These are phyloP conservation scores for Ranitomeya variabilis DNA, from an alignment of 2,113 vertebrate genomes.

Conservation along the genomic window DNA sequence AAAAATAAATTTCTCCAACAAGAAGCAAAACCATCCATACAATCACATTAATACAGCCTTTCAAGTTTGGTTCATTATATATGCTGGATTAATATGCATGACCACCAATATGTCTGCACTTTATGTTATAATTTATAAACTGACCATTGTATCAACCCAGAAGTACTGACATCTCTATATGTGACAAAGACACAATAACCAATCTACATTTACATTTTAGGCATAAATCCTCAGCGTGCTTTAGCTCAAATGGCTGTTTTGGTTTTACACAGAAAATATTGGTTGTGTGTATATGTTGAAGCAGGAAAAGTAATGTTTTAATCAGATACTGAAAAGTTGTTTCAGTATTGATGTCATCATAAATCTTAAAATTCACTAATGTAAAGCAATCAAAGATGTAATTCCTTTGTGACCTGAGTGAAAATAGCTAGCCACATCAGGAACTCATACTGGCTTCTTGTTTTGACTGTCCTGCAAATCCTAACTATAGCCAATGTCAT, in stretches of 20 bases:
- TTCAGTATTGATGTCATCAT: neutral
- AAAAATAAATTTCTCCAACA: no score
- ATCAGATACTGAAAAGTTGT: neutral
- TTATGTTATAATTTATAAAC: no score
- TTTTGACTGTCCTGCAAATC: neutral
- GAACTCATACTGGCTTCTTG: neutral
- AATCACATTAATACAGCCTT: no score
- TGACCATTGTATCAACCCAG: no score
- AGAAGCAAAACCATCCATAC: no score
- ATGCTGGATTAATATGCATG: no score
- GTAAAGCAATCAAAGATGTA: neutral
- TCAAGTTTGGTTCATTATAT: no score
- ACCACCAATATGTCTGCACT: no score
- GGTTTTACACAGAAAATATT: neutral
- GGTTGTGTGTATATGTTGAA: neutral
- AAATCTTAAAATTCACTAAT: neutral
- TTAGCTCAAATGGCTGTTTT: no score
- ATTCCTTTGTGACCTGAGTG: neutral
- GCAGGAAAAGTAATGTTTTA: neutral
- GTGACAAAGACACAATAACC: no score
- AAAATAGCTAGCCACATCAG: neutral
- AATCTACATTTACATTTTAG: neutral
- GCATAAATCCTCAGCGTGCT: neutral
- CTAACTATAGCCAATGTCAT: slow-evolving; percentile 4
- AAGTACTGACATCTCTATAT: no score